Percentiles rank a stretch among this genome's conserved stretches.
Conservation (phyloP, 2,113 vertebrate species). For the Gnathonemus longibarbis region DNA sequence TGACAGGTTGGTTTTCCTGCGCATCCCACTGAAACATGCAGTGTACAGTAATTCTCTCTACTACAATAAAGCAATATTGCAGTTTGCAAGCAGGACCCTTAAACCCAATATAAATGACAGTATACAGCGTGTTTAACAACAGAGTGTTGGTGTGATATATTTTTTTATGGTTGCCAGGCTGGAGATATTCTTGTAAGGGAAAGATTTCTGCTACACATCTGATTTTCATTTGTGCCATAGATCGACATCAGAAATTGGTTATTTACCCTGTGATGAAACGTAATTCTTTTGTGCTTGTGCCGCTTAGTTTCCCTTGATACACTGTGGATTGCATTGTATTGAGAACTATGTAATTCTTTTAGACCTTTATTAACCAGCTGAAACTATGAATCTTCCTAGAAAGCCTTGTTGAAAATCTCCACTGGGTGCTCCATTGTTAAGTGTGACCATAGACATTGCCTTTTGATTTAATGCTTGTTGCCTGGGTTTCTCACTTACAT, state of each 20-base stretch:
- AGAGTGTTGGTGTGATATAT: slow-evolving; percentile 40
- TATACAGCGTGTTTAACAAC: slow-evolving; percentile 29
- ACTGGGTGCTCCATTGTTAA: neutral
- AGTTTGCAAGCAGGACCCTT: slow-evolving; percentile 31
- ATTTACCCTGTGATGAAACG: slow-evolving; percentile 13
- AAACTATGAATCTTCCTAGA: slow-evolving; percentile 6
- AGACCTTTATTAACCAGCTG: slow-evolving; percentile 17
- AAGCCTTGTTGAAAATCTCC: slow-evolving; percentile 10
- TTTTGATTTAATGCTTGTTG: neutral
- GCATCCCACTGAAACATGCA: neutral
- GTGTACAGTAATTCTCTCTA: slow-evolving; percentile 23
- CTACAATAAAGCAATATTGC: slow-evolving; percentile 26
- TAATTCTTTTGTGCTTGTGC: slow-evolving; percentile 10
- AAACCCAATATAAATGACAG: slow-evolving; percentile 16
- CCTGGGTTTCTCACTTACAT: neutral
- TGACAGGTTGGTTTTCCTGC: neutral
- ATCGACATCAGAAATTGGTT: slow-evolving; percentile 18
- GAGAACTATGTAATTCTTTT: slow-evolving; percentile 11
- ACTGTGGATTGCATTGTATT: slow-evolving; percentile 1
- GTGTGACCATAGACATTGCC: slow-evolving; percentile 6
- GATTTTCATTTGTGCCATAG: slow-evolving; percentile 17
- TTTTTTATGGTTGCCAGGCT: slow-evolving; percentile 31
- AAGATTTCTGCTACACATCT: slow-evolving; percentile 14
- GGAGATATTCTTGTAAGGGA: slow-evolving; percentile 26
- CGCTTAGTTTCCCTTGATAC: slow-evolving; percentile 9